These are phyloP conservation scores for Ceratosolen solmsi DNA, from an alignment of 1,140 invertebrate species.

Conservation along the genomic window DNA sequence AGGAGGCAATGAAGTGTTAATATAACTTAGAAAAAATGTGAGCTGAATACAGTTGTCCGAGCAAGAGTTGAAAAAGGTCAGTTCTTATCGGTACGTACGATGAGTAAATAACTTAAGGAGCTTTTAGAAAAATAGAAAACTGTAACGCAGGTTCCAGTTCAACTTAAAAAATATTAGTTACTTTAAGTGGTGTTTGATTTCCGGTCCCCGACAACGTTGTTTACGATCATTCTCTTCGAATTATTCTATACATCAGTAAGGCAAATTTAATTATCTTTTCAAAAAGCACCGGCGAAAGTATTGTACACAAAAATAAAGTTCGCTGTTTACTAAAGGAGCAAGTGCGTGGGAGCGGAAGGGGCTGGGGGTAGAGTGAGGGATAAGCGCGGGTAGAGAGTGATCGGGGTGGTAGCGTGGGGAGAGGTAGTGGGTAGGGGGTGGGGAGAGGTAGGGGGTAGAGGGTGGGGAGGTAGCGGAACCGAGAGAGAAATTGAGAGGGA, in stretches of 20 bases:
- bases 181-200: neutral
- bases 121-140: neutral
- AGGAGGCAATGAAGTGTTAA: conserved; percentile 38
- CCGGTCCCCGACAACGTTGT: neutral
- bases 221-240: neutral
- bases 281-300: neutral
- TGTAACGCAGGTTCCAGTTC: conserved; percentile 4
- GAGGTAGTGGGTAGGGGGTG: too few relatives aligned
- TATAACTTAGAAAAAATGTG: conserved; percentile 23
- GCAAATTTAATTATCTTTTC: conserved; percentile 11
- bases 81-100: neutral
- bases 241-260: neutral
- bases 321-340: neutral
- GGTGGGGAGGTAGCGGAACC: neutral
- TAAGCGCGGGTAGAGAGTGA: too few relatives aligned
- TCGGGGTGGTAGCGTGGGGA: neutral
- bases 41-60: neutral
- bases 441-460: too few relatives aligned
- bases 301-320: neutral
- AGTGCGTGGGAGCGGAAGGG: neutral
- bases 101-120: neutral
- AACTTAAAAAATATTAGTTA: conserved; percentile 18
- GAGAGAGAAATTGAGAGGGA: neutral
- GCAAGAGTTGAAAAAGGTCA: neutral
- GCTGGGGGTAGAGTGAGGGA: too few relatives aligned